Base-by-base conservation (phyloP, 2,888 invertebrate genomes). In the Eupithecia exiguata region DNA sequence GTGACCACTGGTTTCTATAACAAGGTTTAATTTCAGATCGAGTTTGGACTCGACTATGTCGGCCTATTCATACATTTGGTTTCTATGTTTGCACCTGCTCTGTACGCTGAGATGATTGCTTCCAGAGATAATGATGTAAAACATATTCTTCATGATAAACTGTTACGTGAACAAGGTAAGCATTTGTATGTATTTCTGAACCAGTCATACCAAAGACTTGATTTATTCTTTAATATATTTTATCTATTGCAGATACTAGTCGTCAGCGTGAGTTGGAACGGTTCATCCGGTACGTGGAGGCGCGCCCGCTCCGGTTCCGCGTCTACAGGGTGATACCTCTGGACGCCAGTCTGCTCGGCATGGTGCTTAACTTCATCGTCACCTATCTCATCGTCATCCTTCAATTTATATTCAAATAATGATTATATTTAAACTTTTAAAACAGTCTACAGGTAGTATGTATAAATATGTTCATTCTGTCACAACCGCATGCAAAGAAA, bases 231-330 rank as follows among this genome's bases (percentile, higher is more conserved):
- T 46, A 46, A 18, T 46, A 18, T 46, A 16, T 46, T n/a, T 49
- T 49, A 53, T 53, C 10, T 53, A 21, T 53, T 53, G 0, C 53
- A 53, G 53, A 53, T 10, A 2, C 5, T 10, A 21, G 1, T 53
- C 53, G 53, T 21, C 53, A 53, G 53, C 53, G 21, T 53, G 53
- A 53, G 53, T 53, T 53, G 53, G 53, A 53, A 21, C 53, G 12
- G 21, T 21, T 53, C 53, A 53, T 53, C 53, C 53, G 21, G 53
- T 53, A 53, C 53, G 53, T 53, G 53, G 53, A 53, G 53, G 53
- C 53, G 21, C 53, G 53, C 9, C 53, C 53, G 21, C 53, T 53
- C 21, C 53, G 21, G 53, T 53, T 53, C 53, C 53, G 53, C 10
- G 21, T 53, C 12, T 53, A 53, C 12, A 53, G 53, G 49, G 53